A percentile compares a stretch with the other conserved stretches of the same genome.
These are phyloP conservation scores for Condylura cristata DNA, from an alignment of 2,113 vertebrate genomes.

Conservation along the genomic window DNA sequence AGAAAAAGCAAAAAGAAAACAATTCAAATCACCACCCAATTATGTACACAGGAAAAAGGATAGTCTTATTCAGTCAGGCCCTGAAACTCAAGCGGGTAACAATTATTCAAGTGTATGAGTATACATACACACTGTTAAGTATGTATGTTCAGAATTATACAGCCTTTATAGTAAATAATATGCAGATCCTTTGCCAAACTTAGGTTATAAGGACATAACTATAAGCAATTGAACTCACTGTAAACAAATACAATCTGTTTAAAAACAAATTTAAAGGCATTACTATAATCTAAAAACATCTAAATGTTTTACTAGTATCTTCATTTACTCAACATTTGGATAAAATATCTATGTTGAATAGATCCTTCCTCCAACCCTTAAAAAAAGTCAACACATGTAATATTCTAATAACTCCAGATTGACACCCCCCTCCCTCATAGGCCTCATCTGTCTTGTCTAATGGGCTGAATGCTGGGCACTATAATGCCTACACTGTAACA, in stretches of 20 bases:
- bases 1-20: not conserved
- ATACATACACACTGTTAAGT: not conserved
- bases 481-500: not conserved
- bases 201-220: not conserved
- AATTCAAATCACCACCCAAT: not conserved
- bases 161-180: not conserved
- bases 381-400: not conserved
- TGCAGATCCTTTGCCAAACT: not conserved
- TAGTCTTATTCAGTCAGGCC: not conserved
- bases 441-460: not conserved
- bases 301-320: not conserved
- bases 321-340: not conserved
- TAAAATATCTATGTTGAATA: not conserved
- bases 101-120: not conserved
- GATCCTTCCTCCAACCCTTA: not conserved
- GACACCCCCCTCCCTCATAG: not conserved
- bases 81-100: not conserved
- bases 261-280: not conserved
- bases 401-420: not conserved
- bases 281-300: not conserved
- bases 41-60: not conserved
- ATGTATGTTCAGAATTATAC: not conserved
- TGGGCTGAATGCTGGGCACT: not conserved
- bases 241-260: conserved; percentile 10
- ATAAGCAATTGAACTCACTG: not conserved